Evolutionary conservation across 2,113 vertebrate genomes (phyloP).

Genomic region (Centropus bengalensis): DNA sequence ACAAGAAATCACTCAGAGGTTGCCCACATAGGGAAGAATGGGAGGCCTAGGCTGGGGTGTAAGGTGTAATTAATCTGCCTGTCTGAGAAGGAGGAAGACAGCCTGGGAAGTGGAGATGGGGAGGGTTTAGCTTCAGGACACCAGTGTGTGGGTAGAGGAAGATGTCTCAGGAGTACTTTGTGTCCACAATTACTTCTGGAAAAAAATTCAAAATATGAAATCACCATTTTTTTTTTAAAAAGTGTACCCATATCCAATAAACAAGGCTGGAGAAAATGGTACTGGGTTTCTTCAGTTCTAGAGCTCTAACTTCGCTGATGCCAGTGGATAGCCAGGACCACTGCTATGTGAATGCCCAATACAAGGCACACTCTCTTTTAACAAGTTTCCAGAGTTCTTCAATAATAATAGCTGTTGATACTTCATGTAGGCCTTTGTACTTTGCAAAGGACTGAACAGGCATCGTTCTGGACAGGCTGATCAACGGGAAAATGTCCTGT

Average conservation of each 20-base stretch:
- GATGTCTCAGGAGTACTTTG: background rate
- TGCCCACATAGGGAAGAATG: background rate
- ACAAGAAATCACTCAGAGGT: background rate
- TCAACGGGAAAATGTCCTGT: background rate
- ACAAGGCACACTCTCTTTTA: background rate
- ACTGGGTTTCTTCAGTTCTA: background rate
- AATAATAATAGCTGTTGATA: background rate
- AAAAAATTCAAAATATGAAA: background rate
- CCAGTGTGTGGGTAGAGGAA: background rate
- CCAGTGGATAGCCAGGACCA: background rate
- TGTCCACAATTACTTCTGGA: background rate
- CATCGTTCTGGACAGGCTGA: background rate
- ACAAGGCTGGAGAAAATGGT: background rate
- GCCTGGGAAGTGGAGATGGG: background rate
- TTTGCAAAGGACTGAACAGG: background rate
- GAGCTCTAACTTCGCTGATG: background rate
- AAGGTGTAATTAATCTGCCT: background rate
- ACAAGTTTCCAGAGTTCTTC: background rate
- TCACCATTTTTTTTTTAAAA: background rate
- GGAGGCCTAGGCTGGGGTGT: background rate
- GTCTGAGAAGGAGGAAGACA: background rate
- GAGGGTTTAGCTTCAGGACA: background rate
- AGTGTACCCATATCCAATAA: background rate
- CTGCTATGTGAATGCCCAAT: background rate
- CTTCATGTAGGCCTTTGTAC: background rate